Evolutionary conservation across 2,888 invertebrate genomes (phyloP).

Genomic region (Plebejus argus): DNA sequence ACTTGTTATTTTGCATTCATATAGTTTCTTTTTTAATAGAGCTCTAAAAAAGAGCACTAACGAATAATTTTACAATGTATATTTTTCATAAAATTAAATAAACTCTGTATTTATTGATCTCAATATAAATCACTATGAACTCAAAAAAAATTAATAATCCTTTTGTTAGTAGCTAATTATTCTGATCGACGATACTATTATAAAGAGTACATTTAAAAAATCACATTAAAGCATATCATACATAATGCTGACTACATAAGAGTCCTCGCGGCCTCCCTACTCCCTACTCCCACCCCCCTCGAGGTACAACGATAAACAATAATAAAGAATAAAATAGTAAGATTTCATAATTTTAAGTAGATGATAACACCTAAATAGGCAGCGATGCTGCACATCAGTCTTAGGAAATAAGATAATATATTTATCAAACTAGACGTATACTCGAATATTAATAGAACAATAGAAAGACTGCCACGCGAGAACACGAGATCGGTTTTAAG

Average conservation of each 20-base stretch:
- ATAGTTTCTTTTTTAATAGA: constrained; percentile 73
- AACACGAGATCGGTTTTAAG: constrained; percentile 43
- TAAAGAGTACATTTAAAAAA: constrained; percentile 81
- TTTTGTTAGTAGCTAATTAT: constrained; percentile 80
- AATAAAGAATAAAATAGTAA: constrained; percentile 51
- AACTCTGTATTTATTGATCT: constrained; percentile 79
- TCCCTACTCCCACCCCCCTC: constrained; percentile 54
- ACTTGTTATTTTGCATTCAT: constrained; percentile 80
- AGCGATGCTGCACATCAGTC: constrained; percentile 40
- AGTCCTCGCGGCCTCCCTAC: constrained; percentile 73
- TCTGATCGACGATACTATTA: constrained; percentile 79
- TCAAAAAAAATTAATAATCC: constrained; percentile 70
- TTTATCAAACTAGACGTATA: constrained; percentile 41
- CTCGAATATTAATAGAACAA: constrained; percentile 39
- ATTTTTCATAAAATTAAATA: constrained; percentile 80
- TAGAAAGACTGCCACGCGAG: constrained; percentile 34
- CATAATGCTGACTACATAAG: constrained; percentile 81
- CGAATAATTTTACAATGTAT: constrained; percentile 77
- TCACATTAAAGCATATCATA: constrained; percentile 80
- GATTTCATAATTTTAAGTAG: constrained; percentile 52
- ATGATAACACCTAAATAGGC: constrained; percentile 46
- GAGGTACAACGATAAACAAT: constrained; percentile 73
- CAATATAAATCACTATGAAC: constrained; percentile 78
- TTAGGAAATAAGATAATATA: constrained; percentile 40
- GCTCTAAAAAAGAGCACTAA: constrained; percentile 73